Evolutionary conservation across 2,797 vertebrate species (phyloP), one percentile per base, ranked within the genome.

Genomic region (Syncerus caffer): DNA sequence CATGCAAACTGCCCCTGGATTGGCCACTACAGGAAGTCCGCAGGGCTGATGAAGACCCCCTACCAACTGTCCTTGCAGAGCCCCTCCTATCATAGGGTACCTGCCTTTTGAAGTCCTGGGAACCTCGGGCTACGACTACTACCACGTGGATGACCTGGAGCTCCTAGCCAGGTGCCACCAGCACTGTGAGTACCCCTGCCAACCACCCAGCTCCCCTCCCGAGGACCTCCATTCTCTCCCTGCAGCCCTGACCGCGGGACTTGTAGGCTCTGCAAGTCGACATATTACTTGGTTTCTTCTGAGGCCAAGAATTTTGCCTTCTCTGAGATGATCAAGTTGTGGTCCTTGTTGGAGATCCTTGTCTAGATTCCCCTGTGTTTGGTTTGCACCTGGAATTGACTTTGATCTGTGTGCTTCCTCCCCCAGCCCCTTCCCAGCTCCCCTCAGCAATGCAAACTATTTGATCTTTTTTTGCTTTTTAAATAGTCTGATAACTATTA

Each of bases 61-160:
- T 38, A 7, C 38, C 38, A 42, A 0, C 62, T 97, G 94, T 97
- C 92, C 79, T 62, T 85, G 2, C 98, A 99, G 99, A 98, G 99
- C 99, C 10, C 99, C 99, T 7, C 99, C 99, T 0, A 99, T 99
- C 97, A 99, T 99, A 96, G 99, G 99, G 95, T 99, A 99, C 97
- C 98, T 99, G 98, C 99, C 99, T 98, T 99, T 99, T 90, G 99
- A 99, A 98, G 99, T 99, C 90, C 98, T 99, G 93, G 99, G 99
- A 51, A 99, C 99, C 97, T 99, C 99, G 47, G 99, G 99, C 91
- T 99, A 99, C 0, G 99, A 99, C 98, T 99, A 99, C 97, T 99
- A 99, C 98, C 99, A 99, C 88, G 99, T 99, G 55, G 99, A 99
- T 21, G 99, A 99, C 97, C 98, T 99, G 90, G 99, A 99, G 90